Conservation (phyloP, 1,140 invertebrate species). For the Anoplophora glabripennis region DNA sequence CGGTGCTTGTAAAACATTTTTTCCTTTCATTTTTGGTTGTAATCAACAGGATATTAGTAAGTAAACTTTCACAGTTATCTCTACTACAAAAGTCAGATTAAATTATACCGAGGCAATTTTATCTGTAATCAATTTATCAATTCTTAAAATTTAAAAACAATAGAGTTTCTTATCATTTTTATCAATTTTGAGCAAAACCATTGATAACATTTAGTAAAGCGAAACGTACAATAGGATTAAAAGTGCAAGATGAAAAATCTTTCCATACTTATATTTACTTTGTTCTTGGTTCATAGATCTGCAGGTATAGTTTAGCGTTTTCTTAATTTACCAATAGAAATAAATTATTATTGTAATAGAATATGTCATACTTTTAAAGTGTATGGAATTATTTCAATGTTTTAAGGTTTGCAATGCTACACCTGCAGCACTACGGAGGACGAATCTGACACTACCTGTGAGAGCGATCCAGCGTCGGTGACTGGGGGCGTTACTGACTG, state of each 20-base stretch:
- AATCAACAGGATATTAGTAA: no score
- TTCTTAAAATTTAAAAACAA: not conserved
- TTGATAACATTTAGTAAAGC: no score
- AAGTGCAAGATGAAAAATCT: not conserved
- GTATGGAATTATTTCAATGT: not conserved
- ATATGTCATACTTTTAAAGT: not conserved
- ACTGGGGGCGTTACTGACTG: slow-evolving; percentile 23
- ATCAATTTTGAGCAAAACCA: not conserved
- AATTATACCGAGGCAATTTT: not conserved
- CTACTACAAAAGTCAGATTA: no score
- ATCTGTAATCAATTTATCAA: not conserved
- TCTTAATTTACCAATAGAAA: not conserved
- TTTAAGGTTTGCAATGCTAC: slow-evolving; percentile 27
- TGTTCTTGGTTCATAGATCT: not conserved
- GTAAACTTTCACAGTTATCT: no score
- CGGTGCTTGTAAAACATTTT: no score
- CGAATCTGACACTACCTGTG: slow-evolving; percentile 23
- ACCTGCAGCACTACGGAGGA: slow-evolving; percentile 25
- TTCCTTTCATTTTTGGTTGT: no score
- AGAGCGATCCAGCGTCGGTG: slow-evolving; percentile 10
- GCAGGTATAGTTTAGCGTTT: not conserved
- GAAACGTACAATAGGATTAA: not conserved
- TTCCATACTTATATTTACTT: not conserved
- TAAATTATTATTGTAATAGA: not conserved
- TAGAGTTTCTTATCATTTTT: slow-evolving; percentile 1